phyloP scores from a whole-genome alignment of 2,888 invertebrate genomes.

The Cephus spinipes region DNA sequence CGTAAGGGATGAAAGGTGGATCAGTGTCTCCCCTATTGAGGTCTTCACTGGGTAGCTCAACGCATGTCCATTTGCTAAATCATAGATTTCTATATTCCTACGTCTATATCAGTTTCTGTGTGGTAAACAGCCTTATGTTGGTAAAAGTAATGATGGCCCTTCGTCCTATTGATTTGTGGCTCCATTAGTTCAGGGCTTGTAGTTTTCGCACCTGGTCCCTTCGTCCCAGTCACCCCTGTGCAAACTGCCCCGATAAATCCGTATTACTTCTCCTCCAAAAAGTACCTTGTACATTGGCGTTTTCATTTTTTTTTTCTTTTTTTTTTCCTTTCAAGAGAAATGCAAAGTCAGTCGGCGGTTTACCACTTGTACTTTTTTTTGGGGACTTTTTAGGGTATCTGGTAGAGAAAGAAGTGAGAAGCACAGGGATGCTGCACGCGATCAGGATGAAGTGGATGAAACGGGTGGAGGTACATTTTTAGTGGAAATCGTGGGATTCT shows the following conservation, averaged over 20 bases:
- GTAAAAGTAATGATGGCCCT: slow-evolving; percentile 61
- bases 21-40: slow-evolving; percentile 25
- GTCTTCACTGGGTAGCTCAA: slow-evolving; percentile 18
- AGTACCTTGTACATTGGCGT: no score
- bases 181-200: slow-evolving; percentile 63
- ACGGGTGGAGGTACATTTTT: no score
- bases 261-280: slow-evolving; percentile 47
- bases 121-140: slow-evolving; percentile 62
- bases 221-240: slow-evolving; percentile 8
- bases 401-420: no score
- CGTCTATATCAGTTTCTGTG: slow-evolving; percentile 35
- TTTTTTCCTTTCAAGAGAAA: no score
- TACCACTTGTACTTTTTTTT: no score
- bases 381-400: no score
- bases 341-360: no score
- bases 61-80: slow-evolving; percentile 36
- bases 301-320: no score
- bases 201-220: slow-evolving; percentile 49
- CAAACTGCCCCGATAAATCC: slow-evolving; percentile 50
- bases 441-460: no score
- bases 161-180: slow-evolving; percentile 63
- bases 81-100: background rate
- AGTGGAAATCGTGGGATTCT: no score
- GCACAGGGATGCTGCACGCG: no score
- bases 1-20: slow-evolving; percentile 58